Evolutionary conservation across 35 echinoderm and acorn worm species (phyloP), one percentile per base, ranked within the genome.

Genomic region (Acanthaster planci): DNA sequence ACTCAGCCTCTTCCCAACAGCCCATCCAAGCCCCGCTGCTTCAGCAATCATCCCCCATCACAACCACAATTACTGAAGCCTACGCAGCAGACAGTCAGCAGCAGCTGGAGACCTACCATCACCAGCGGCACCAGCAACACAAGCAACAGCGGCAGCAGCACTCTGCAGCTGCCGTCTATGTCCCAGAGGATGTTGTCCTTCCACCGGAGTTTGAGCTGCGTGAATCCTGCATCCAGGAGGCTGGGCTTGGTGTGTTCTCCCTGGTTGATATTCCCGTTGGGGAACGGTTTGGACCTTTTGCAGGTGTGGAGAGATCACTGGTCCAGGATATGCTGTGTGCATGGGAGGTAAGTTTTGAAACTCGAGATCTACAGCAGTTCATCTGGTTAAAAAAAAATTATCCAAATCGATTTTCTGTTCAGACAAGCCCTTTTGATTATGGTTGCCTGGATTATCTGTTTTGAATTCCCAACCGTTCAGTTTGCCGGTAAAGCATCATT

Each of bases 171-270:
- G 81, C 81, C 18, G 92, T 89, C 9, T 93, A 93, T 86, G 89
- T 93, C 32, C 92, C 92, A 52, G 92, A 93, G 35, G 86, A 93
- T 67, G 86, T 93, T 7, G 72, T 85, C 51, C 81, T 93, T 15
- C 92, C 92, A 7, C 80, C 80, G 55, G 86, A 89, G 82, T 93
- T 93, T 85, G 86, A 89, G 47, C 82, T 93, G 59, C 86, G 87
- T 1, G 92, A 93, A 39, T 89, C 86, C 15, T 72, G 81, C 30
- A 89, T 93, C 68, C 37, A 56, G 32, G 86, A 84, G 72, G 86
- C 84, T 7, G 92, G 91, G 16, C 59, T 93, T 2, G 92, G 92
- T 38, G 86, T 93, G 21, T 93, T 93, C 18, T 89, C 86, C 7
- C 52, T 85, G 29, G 86, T 89, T 17, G 76, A 84, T 38, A 76